Evolutionary conservation across 1,140 invertebrate genomes (phyloP), one percentile per base, ranked within the genome.

Genomic region (Phocides pigmalion): DNA sequence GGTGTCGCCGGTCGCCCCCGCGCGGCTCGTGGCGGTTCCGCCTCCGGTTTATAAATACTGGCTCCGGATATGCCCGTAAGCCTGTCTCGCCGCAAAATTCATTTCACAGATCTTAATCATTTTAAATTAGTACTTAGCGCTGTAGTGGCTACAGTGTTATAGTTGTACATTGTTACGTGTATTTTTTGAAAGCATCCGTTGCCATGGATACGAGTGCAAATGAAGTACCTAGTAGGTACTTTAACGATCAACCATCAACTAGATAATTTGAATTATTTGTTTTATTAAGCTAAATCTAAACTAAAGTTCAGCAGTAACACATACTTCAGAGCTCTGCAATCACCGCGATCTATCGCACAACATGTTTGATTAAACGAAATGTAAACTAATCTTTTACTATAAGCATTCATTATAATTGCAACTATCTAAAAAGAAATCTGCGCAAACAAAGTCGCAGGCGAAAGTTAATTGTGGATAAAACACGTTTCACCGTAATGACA

Each of bases 11-110:
- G 66, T 71, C 74, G 76, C 72, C 67, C 68, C 67, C 73, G 72
- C 81, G 68, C 64, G 61, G 62, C 68, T 65, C 68, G 58, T 68
- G 76, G 64, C 76, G 68, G 78, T 84, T 82, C 83, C 82, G 81
- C 76, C 81, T 82, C 81, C 82, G 79, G 77, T 82, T 80, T 86
- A 88, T 83, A 83, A 86, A 86, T 86, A 88, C 79, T 73, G 76
- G 74, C 80, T 79, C 82, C 82, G 82, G 81, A 85, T 84, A 75
- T 76, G 63, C 62, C 47, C 62, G 64, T 64, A 42, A 65, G 67
- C 62, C 70, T 70, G 70, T 58, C 20, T 14, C 46, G 47, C 49
- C 35, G 49, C 49, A 11, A 51, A 51, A 51, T 28, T 51, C 49
- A 35, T 28, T 51, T 51, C 49, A 32, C 25, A 8, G 16, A 51